Base-by-base conservation (phyloP, 1,140 invertebrate species). In the Phthorimaea operculella region DNA sequence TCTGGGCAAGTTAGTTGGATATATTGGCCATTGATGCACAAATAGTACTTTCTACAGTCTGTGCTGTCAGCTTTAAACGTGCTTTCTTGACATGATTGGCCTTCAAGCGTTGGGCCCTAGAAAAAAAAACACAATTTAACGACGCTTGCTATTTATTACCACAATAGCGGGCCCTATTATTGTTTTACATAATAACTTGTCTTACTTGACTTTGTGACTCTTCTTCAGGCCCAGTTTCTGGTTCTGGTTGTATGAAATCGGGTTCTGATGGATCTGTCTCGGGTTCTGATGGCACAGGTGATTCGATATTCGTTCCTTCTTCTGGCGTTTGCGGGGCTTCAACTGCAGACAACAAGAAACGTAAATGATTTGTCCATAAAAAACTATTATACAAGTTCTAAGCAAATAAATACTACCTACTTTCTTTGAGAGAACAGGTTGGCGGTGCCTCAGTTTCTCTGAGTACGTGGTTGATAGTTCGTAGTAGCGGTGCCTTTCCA, bases 21-120 rank as follows among this genome's bases (percentile, higher is more conserved):
- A 1, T 92, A 85, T 28, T 87, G 72, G 12, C 91, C 93, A 66
- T 92, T 90, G 36, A 94, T 89, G 70, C 94, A 96, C 0, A 93
- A 78, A 53, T 92, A 93, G 68, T 95, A 96, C 66, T 94, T 93
- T 34, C 87, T 88, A 70, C 94, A 96, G 63, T 96, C 91, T 0
- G 66, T 72, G 4, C 89, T 81, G 68, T 94, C 89, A 0, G 89
- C 71, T 52, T 86, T 76, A 68, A 92, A 94, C 14, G 88, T 76
- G 57, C 85, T 87, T 16, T 88, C 89, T 1, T 80, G 72, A 65
- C 93, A 94, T 0, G 80, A 62, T 11, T 76, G 68, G 4, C 79
- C 76, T 56, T 47, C 44, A 1, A 39, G 10, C 2, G 36, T 12
- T 9, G 36, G 10, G n/a, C 36, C 8, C 36, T 39, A 39, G 8